A percentile compares a stretch with the other conserved stretches of the same genome.
Conservation (phyloP, 1,140 invertebrate genomes). For the Calosoma granatense region DNA sequence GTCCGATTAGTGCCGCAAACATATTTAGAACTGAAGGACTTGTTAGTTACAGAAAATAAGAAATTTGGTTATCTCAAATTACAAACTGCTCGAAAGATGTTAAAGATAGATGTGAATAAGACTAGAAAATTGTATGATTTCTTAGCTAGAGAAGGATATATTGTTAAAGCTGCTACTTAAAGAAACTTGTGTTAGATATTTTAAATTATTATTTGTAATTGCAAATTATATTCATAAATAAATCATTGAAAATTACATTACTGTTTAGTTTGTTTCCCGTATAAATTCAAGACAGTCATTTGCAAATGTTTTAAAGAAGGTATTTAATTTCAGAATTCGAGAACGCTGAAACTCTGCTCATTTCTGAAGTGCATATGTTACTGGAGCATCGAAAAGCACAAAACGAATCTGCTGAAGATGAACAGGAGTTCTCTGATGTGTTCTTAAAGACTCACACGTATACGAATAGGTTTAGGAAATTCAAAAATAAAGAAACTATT, state of each 20-base stretch:
- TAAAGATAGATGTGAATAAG: slow-evolving; percentile 93
- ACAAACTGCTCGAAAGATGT: slow-evolving; percentile 65
- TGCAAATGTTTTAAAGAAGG: background rate
- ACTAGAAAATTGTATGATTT: slow-evolving; percentile 83
- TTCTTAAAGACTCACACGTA: slow-evolving; percentile 98
- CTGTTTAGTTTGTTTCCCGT: no score
- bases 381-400: slow-evolving; percentile 94
- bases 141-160: slow-evolving; percentile 58
- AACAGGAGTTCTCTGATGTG: slow-evolving; percentile 96
- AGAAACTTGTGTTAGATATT: background rate
- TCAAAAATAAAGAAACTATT: slow-evolving; percentile 98
- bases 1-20: slow-evolving; percentile 62
- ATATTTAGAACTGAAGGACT: slow-evolving; percentile 65
- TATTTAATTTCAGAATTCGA: slow-evolving; percentile 77
- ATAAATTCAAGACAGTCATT: no score
- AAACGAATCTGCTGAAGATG: slow-evolving; percentile 96
- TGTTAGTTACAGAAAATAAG: slow-evolving; percentile 63
- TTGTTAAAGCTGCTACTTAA: slow-evolving; percentile 36
- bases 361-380: slow-evolving; percentile 97
- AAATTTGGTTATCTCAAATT: slow-evolving; percentile 59
- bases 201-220: background rate
- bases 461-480: slow-evolving; percentile 90
- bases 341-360: slow-evolving; percentile 93
- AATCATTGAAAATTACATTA: no score
- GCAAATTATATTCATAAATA: no score